Evolutionary conservation across 2,888 invertebrate genomes (phyloP), one percentile per base, ranked within the genome.

Genomic region (Entomobrya multifasciata): DNA sequence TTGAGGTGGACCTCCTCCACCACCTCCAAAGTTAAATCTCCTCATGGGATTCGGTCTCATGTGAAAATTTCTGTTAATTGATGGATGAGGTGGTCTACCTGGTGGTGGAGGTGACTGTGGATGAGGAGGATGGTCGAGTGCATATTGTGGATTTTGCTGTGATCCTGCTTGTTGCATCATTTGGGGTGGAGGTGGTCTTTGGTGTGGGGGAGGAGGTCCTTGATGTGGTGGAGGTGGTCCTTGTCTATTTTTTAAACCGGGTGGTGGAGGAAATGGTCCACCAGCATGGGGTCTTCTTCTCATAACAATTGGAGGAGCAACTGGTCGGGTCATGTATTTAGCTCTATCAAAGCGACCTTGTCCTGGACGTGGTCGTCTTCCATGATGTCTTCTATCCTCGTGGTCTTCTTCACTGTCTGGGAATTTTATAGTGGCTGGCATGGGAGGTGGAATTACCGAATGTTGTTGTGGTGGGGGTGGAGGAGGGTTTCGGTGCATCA

Each of bases 251-350:
- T 47, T 78, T 30, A n/a, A n/a, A n/a, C 78, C 78, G 22, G 78
- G 79, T 6, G 74, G 80, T 49, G 87, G 86, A n/a, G 84, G 80
- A 25, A 82, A 82, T 44, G 87, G 83, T 52, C 49, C 77, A 2
- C 84, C 87, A 15, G 78, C 67, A 44, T 78, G 89, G 4, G 90
- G 91, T 30, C 86, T 79, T 77, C 91, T 72, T 72, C 91, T 77
- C 91, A 91, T 91, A 0, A 91, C 83, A 62, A 91, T 91, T 22
- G 90, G 91, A 4, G 91, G 91, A 25, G 88, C 88, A 10, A 89
- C 91, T 0, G 91, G 90, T 67, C 91, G 78, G 6, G 86, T 80
- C 80, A 88, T 57, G 79, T 90, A 91, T 41, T 91, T 91, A 20
- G 85, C 44, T 20, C 91, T 76, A 77, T 91, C 91, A 44, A 91